phyloP scores from a whole-genome alignment of 2,113 vertebrate genomes.

The Pontoporia blainvillei region DNA sequence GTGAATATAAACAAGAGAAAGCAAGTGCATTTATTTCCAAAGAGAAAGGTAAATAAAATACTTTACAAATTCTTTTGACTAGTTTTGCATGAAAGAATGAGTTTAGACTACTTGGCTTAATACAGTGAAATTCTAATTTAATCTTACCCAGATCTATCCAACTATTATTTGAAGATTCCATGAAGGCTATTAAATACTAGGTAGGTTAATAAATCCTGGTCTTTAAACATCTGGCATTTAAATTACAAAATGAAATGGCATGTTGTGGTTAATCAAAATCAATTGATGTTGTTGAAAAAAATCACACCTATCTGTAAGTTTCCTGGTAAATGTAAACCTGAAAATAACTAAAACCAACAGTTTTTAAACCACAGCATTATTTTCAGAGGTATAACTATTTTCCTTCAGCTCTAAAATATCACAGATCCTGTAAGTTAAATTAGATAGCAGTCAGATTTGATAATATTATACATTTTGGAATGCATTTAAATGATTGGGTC shows the following conservation, averaged over 20 bases:
- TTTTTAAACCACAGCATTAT: neutral
- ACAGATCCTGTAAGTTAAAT: neutral
- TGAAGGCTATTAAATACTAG: neutral
- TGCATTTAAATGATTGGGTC: neutral
- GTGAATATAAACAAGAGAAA: conserved; percentile 68
- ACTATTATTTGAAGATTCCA: conserved; percentile 45
- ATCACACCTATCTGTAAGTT: neutral
- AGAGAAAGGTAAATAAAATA: conserved; percentile 58
- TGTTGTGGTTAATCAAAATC: conserved; percentile 22
- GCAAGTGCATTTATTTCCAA: conserved; percentile 55
- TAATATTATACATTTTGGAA: neutral
- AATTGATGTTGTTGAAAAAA: neutral
- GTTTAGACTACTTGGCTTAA: neutral
- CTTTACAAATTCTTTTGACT: conserved; percentile 56
- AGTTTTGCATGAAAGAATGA: conserved; percentile 27
- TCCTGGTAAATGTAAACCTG: neutral
- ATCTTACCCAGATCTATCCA: neutral
- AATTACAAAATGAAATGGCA: conserved; percentile 26
- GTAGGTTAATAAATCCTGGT: neutral
- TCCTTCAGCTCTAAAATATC: neutral
- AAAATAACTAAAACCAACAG: neutral
- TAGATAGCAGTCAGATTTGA: neutral
- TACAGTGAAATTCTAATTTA: neutral
- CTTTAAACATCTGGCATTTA: neutral
- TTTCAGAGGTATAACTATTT: neutral